phyloP scores from a whole-genome alignment of 2,113 vertebrate genomes.

The Butorides virescens region DNA sequence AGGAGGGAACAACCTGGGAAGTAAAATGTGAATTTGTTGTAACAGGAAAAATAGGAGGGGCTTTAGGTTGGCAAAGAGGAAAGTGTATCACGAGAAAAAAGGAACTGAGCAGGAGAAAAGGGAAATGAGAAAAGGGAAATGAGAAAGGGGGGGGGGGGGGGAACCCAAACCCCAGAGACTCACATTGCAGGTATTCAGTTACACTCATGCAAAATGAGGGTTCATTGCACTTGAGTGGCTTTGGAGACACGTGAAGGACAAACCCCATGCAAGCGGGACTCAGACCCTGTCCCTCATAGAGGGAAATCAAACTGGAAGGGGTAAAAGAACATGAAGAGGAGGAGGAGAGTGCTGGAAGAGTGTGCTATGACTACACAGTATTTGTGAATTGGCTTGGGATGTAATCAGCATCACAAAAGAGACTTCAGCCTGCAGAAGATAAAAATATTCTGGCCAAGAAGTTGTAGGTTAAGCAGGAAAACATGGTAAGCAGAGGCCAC shows the following conservation, averaged over 20 bases:
- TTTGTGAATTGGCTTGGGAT: background rate
- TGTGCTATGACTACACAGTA: background rate
- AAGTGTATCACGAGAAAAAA: background rate
- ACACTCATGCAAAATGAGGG: background rate
- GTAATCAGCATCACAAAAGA: background rate
- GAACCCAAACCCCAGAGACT: background rate
- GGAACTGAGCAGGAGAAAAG: background rate
- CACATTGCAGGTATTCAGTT: background rate
- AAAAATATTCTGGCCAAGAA: background rate
- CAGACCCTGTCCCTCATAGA: background rate
- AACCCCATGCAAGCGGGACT: background rate
- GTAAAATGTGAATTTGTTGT: background rate
- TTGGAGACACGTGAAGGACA: background rate
- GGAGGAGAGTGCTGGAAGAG: background rate
- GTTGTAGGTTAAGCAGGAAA: background rate
- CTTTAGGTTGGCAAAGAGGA: background rate
- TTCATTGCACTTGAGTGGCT: background rate
- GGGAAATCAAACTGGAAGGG: background rate
- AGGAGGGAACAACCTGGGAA: background rate
- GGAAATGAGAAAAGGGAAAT: background rate
- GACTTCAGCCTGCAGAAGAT: background rate
- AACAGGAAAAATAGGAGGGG: background rate
- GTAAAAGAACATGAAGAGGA: background rate
- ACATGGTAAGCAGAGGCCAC: background rate
- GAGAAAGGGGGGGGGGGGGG: rapidly evolving